Evolutionary conservation across 2,797 vertebrate species (phyloP).

Genomic region (Euphonia xanthogaster): DNA sequence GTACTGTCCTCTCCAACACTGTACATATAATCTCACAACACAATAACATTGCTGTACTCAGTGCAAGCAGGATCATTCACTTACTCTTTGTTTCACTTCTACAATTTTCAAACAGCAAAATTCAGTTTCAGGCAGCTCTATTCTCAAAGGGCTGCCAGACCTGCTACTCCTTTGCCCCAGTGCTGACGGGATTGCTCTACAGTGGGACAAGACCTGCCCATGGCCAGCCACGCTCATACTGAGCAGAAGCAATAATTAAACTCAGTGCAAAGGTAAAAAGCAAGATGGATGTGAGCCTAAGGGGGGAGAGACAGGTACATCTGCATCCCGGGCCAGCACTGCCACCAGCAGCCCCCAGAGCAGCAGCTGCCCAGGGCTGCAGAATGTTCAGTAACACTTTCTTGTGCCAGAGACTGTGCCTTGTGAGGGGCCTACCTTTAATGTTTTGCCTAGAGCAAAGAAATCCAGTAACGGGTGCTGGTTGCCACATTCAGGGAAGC

Average conservation of each 20-base stretch:
- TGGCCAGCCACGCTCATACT: neutral
- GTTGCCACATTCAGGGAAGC: neutral
- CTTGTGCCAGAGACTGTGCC: neutral
- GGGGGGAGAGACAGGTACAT: neutral
- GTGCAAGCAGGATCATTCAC: neutral
- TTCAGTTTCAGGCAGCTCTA: neutral
- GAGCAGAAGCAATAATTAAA: neutral
- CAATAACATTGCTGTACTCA: neutral
- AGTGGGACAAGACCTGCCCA: neutral
- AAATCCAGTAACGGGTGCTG: neutral
- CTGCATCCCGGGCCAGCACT: neutral
- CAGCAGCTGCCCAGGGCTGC: conserved; percentile 46
- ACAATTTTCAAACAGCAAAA: neutral
- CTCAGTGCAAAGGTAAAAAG: neutral
- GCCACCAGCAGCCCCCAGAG: neutral
- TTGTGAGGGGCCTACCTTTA: conserved; percentile 3
- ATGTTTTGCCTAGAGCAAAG: conserved; percentile 32
- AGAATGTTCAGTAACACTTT: conserved; percentile 47
- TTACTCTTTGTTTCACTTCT: neutral
- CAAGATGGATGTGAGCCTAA: neutral
- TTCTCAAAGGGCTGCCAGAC: neutral
- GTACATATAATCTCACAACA: neutral
- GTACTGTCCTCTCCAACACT: neutral
- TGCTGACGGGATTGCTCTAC: neutral
- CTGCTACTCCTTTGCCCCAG: neutral